Percentiles rank a stretch among this genome's conserved stretches.
These are phyloP conservation scores for Ornithorhynchus anatinus DNA, from an alignment of 2,113 vertebrate species.

Conservation along the genomic window DNA sequence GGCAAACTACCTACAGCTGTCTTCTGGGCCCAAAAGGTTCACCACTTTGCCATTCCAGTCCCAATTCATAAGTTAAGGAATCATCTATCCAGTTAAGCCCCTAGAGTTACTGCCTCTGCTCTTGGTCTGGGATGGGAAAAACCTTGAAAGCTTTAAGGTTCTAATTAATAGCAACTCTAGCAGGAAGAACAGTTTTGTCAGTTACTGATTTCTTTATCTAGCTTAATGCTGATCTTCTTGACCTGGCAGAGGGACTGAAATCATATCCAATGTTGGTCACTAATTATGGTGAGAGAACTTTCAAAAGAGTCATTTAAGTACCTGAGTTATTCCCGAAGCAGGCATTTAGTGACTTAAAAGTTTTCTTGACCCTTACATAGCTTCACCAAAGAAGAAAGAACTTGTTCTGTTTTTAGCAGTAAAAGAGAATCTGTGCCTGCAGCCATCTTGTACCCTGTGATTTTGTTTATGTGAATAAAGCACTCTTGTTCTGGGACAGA, in stretches of 20 bases:
- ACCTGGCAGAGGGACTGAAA: neutral
- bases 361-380: neutral
- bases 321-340: neutral
- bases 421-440: neutral
- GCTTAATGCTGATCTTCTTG: neutral
- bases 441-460: neutral
- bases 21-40: neutral
- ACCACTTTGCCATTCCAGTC: neutral
- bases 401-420: neutral
- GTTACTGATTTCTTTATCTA: neutral
- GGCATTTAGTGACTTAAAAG: neutral
- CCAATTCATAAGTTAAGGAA: neutral
- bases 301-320: neutral
- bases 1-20: neutral
- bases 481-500: constrained; percentile 16
- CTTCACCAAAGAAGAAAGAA: neutral
- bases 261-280: neutral
- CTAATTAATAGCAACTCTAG: neutral
- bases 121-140: constrained; percentile 7
- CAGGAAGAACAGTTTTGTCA: neutral
- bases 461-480: neutral
- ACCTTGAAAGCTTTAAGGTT: neutral
- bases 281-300: neutral
- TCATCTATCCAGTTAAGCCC: neutral
- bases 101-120: neutral